These are phyloP conservation scores for Lepidothrix coronata DNA, from an alignment of 2,113 vertebrate species.

Conservation along the genomic window DNA sequence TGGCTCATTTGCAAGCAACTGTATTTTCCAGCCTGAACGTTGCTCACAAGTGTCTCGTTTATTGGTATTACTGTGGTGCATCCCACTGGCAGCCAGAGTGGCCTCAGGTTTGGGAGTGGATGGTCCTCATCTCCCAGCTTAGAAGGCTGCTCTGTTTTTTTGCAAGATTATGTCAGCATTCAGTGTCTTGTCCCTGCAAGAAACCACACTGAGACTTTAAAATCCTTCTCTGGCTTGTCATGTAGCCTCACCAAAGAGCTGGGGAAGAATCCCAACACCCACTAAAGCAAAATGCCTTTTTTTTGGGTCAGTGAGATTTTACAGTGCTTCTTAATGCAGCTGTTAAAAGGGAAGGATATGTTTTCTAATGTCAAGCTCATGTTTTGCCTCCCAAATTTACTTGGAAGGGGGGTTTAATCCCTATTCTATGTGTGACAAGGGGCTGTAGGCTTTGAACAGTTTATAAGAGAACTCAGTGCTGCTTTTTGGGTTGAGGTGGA, in stretches of 20 bases:
- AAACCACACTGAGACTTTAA: neutral
- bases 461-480: neutral
- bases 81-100: neutral
- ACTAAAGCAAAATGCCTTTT: neutral
- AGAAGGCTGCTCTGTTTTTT: neutral
- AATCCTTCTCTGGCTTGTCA: neutral
- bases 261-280: neutral
- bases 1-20: neutral
- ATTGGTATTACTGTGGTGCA: neutral
- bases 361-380: neutral
- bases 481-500: neutral
- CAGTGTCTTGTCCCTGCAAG: neutral
- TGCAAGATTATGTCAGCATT: neutral
- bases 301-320: neutral
- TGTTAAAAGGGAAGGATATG: neutral
- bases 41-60: neutral
- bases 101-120: neutral
- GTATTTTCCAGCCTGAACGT: neutral
- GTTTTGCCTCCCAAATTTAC: neutral
- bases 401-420: neutral
- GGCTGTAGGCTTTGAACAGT: neutral
- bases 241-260: neutral
- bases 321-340: neutral
- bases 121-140: neutral
- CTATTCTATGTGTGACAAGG: accelerated